Evolutionary conservation across 2,888 invertebrate genomes (phyloP).

Genomic region (Adelognathus sp.): DNA sequence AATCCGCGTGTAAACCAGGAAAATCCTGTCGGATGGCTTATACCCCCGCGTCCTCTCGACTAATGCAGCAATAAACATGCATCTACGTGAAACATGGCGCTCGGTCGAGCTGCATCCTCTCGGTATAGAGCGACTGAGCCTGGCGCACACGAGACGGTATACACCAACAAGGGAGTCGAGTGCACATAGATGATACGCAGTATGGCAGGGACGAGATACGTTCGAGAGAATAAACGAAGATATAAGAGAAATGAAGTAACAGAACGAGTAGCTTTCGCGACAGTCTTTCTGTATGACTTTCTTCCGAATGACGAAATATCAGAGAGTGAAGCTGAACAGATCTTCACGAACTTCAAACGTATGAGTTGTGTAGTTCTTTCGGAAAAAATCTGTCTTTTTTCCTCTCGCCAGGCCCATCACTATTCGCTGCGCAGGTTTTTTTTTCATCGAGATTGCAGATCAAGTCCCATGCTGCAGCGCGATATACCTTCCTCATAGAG

Average conservation of each 20-base stretch:
- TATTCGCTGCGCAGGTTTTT: conserved; percentile 48
- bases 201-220: not conserved
- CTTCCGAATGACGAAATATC: not conserved
- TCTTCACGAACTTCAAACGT: not conserved
- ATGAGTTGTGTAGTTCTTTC: not conserved
- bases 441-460: conserved; percentile 61
- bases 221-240: not conserved
- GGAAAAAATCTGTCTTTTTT: not conserved
- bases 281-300: not conserved
- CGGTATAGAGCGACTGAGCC: conserved; percentile 46
- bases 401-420: not conserved
- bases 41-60: conserved; percentile 53
- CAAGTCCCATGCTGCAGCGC: conserved; percentile 65
- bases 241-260: not conserved
- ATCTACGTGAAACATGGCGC: conserved; percentile 68
- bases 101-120: conserved; percentile 39
- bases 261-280: not conserved
- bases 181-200: not conserved
- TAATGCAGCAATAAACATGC: conserved; percentile 77
- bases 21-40: conserved; percentile 69
- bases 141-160: conserved; percentile 11
- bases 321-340: not conserved
- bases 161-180: not conserved
- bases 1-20: conserved; percentile 73
- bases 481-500: no score